Percentiles rank a stretch among this genome's conserved stretches.
These are phyloP conservation scores for Psammodynastes pulverulentus DNA, from an alignment of 2,113 vertebrate genomes.

Conservation along the genomic window DNA sequence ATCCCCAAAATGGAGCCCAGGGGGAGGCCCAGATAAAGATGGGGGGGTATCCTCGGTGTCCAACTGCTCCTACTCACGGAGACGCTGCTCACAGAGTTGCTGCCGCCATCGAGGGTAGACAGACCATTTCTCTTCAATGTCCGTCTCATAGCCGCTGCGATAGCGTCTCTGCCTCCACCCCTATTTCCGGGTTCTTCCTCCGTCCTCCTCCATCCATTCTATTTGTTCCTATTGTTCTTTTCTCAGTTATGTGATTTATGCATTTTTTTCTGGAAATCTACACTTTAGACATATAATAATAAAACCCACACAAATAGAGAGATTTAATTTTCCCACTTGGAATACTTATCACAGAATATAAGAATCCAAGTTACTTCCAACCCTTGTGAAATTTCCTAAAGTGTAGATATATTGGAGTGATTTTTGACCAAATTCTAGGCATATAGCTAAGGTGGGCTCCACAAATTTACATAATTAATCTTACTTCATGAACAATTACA, in stretches of 20 bases:
- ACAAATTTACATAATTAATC: background rate
- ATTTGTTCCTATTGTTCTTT: background rate
- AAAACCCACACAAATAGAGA: background rate
- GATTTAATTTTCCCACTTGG: background rate
- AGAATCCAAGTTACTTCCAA: background rate
- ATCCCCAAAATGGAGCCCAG: too few relatives aligned
- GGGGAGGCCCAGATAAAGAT: too few relatives aligned
- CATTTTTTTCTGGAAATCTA: background rate
- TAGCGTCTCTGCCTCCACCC: too few relatives aligned
- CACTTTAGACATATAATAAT: background rate
- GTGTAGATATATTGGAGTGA: background rate
- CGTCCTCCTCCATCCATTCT: too few relatives aligned
- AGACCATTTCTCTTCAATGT: too few relatives aligned
- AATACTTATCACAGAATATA: background rate
- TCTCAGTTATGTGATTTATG: background rate
- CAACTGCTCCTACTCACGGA: too few relatives aligned
- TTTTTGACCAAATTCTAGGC: background rate
- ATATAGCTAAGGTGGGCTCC: background rate
- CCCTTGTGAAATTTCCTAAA: background rate
- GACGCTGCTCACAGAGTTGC: too few relatives aligned
- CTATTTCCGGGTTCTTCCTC: too few relatives aligned
- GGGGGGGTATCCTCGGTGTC: too few relatives aligned
- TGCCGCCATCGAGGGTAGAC: too few relatives aligned
- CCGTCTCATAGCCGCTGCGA: too few relatives aligned
- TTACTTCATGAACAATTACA: background rate